Evolutionary conservation across 2,113 vertebrate species (phyloP).

Genomic region (Vulpes ferrilata): DNA sequence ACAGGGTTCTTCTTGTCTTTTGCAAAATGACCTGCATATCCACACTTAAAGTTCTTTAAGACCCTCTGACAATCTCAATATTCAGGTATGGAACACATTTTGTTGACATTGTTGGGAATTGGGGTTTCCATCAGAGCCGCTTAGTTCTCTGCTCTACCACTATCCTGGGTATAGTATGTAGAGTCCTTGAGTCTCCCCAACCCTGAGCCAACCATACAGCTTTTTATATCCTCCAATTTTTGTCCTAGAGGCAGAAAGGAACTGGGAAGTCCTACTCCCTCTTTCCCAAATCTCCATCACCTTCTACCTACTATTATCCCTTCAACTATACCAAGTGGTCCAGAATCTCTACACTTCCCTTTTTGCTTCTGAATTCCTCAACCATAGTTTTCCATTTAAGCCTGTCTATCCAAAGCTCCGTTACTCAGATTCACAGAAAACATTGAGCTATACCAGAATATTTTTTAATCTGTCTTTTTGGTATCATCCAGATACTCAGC

Average conservation of each 20-base stretch:
- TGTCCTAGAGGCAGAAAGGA: not conserved
- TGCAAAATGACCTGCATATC: not conserved
- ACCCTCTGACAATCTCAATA: not conserved
- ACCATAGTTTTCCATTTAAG: not conserved
- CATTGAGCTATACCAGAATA: not conserved
- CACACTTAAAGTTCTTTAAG: not conserved
- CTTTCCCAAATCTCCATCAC: not conserved
- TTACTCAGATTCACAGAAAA: not conserved
- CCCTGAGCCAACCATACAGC: not conserved
- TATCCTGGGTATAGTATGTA: not conserved
- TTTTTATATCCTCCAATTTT: not conserved
- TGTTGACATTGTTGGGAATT: not conserved
- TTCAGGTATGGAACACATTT: not conserved
- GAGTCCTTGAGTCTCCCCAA: not conserved
- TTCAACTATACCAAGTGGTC: not conserved
- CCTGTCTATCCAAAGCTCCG: not conserved
- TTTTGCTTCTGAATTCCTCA: not conserved
- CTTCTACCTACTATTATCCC: not conserved
- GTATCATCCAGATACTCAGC: not conserved
- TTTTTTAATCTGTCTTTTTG: not conserved
- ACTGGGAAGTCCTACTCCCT: not conserved
- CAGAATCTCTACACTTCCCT: not conserved
- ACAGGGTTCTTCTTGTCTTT: not conserved
- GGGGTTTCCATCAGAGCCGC: not conserved
- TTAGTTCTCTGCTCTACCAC: not conserved